Percentiles rank a stretch among this genome's conserved stretches.
Conservation (phyloP, 2,888 invertebrate species). For the Hirtodrosophila alboralis region DNA sequence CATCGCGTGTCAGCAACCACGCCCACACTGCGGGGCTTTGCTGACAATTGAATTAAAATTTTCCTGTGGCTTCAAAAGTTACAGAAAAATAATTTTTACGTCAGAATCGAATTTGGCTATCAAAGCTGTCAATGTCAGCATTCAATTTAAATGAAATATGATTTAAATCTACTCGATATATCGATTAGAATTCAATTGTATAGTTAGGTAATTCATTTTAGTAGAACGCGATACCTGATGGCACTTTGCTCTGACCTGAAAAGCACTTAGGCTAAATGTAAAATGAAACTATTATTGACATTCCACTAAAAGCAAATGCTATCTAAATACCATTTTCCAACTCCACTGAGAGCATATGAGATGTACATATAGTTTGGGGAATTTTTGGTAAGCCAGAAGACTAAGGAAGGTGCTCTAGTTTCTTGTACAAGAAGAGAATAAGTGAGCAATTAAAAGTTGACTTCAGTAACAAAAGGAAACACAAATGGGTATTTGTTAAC, state of each 20-base stretch:
- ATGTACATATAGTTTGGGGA: not conserved
- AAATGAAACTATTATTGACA: too few species aligned
- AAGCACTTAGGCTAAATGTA: not conserved
- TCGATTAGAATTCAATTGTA: constrained; percentile 1
- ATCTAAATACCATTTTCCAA: not conserved
- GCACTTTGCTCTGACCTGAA: too few species aligned
- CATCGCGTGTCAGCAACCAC: constrained; percentile 57
- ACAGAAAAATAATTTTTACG: too few species aligned
- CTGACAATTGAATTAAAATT: constrained; percentile 16
- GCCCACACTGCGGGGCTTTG: constrained; percentile 28
- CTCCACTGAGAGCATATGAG: not conserved
- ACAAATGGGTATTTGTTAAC: too few species aligned
- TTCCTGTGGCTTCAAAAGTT: constrained; percentile 11
- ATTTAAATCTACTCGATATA: constrained; percentile 6
- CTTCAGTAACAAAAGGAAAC: not conserved
- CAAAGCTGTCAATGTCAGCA: too few species aligned
- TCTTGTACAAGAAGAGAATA: too few species aligned
- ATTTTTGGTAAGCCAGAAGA: not conserved
- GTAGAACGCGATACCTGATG: too few species aligned
- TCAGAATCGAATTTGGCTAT: too few species aligned
- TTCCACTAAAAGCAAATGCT: not conserved
- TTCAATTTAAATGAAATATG: constrained; percentile 3
- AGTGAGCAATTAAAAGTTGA: not conserved
- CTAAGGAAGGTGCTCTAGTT: not conserved
- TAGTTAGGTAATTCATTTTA: not conserved